Conservation (phyloP, 2,113 vertebrate genomes). For the Clarias magur region DNA sequence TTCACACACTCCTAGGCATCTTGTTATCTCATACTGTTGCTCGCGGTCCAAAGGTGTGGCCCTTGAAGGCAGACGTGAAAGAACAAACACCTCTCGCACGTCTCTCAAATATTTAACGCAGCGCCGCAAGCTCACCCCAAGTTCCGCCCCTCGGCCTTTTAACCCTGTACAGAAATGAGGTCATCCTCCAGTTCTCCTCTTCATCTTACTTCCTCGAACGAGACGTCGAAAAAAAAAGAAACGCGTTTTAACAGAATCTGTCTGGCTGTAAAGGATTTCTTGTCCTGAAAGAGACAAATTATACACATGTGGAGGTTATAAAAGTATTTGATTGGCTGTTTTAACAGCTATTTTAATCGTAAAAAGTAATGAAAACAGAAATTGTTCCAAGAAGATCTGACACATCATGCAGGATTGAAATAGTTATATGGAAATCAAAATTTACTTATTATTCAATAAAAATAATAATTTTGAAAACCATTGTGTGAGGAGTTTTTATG, state of each 20-base stretch:
- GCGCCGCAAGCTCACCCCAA: conserved; percentile 50
- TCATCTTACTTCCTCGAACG: not conserved
- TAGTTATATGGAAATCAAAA: conserved; percentile 59
- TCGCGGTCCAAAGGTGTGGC: conserved; percentile 60
- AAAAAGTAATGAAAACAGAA: conserved; percentile 53
- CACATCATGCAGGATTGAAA: conserved; percentile 69
- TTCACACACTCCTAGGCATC: not conserved
- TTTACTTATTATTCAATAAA: conserved; percentile 51
- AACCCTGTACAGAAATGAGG: conserved; percentile 65
- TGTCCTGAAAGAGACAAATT: not conserved
- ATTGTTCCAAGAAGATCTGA: conserved; percentile 68
- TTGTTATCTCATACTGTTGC: conserved; percentile 40
- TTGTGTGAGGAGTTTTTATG: too few species aligned
- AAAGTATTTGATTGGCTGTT: not conserved
- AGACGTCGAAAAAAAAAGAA: not conserved
- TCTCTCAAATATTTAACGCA: conserved; percentile 63
- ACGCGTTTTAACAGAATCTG: too few species aligned
- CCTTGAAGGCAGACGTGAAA: conserved; percentile 55
- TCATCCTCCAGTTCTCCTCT: conserved; percentile 10
- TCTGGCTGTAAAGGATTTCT: not conserved
- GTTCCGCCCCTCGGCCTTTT: conserved; percentile 72
- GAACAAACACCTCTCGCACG: conserved; percentile 65
- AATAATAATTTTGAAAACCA: too few species aligned
- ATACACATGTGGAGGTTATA: not conserved
- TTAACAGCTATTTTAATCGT: not conserved